Conservation (phyloP, 2,113 vertebrate genomes). For the Protomyctophum bolini region DNA sequence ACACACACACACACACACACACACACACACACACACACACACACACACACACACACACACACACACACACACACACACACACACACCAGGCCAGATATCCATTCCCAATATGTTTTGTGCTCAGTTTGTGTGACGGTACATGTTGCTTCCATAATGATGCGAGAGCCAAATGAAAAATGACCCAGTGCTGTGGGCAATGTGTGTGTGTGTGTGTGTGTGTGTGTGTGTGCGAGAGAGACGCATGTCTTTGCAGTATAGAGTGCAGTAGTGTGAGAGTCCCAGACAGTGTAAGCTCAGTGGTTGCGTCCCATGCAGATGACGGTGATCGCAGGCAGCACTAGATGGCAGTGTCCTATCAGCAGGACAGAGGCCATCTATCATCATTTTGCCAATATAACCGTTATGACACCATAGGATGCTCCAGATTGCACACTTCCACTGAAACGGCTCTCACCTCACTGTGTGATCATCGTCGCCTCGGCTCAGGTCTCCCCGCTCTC, state of each 20-base stretch:
- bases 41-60: conserved; percentile 2
- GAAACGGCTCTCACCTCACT: neutral
- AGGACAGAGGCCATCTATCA: conserved; percentile 5
- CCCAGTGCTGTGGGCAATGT: conserved; percentile 11
- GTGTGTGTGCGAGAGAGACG: neutral
- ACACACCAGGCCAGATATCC: conserved; percentile 8
- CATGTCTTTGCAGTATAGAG: conserved; percentile 15
- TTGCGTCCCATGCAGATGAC: neutral
- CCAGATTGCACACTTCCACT: conserved; percentile 1
- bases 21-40: conserved; percentile 8
- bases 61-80: conserved; percentile 4
- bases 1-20: conserved; percentile 11
- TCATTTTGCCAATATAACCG: conserved; percentile 2
- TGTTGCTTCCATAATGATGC: conserved; percentile 41
- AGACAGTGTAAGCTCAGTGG: conserved; percentile 17
- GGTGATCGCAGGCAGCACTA: conserved; percentile 13
- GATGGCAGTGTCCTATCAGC: conserved; percentile 48
- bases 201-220: conserved; percentile 19
- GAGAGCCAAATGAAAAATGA: conserved; percentile 38
- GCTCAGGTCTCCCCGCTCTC: neutral
- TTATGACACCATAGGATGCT: conserved; percentile 14
- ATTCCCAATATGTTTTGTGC: conserved; percentile 41
- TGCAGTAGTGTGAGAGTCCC: no score
- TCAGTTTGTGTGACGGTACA: conserved; percentile 36
- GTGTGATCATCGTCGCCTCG: neutral